These are phyloP conservation scores for Pseudomyrmex sp. DNA, from an alignment of 1,140 invertebrate genomes.

Conservation along the genomic window DNA sequence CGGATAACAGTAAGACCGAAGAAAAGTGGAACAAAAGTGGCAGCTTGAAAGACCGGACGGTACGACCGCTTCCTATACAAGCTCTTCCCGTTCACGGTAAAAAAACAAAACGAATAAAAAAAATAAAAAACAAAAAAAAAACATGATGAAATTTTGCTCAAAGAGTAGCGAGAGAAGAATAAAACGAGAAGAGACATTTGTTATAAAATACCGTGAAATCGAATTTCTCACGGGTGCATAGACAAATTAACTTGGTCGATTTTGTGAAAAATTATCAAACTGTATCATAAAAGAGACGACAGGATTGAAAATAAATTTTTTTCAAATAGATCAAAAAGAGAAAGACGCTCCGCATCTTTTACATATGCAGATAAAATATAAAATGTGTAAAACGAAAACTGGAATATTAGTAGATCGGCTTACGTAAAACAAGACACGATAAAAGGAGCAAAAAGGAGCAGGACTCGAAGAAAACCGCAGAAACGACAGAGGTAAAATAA, in stretches of 20 bases:
- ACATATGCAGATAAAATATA: neutral
- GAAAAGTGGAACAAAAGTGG: slow-evolving; percentile 71
- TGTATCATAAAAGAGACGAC: too few species aligned
- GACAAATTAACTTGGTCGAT: neutral
- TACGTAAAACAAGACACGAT: slow-evolving; percentile 9
- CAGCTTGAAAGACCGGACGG: slow-evolving; percentile 52
- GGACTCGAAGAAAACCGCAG: slow-evolving; percentile 35
- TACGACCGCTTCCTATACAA: slow-evolving; percentile 61
- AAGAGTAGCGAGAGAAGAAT: neutral
- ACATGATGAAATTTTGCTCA: neutral
- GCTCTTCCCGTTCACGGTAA: slow-evolving; percentile 56
- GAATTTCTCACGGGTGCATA: neutral
- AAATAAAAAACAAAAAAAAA: neutral
- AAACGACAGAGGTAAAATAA: slow-evolving; percentile 2
- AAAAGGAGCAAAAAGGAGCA: neutral
- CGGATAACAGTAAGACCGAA: slow-evolving; percentile 52
- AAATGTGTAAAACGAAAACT: slow-evolving; percentile 5
- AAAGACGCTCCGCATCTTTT: neutral
- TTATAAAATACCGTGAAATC: slow-evolving; percentile 25
- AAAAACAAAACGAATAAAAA: neutral
- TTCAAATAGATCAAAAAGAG: neutral
- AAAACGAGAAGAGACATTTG: neutral
- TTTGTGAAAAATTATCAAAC: too few species aligned
- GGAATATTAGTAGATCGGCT: slow-evolving; percentile 25
- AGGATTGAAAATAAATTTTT: neutral